Percentiles rank a stretch among this genome's conserved stretches.
Conservation (phyloP, 2,888 invertebrate species). For the Dryadula phaetusa region DNA sequence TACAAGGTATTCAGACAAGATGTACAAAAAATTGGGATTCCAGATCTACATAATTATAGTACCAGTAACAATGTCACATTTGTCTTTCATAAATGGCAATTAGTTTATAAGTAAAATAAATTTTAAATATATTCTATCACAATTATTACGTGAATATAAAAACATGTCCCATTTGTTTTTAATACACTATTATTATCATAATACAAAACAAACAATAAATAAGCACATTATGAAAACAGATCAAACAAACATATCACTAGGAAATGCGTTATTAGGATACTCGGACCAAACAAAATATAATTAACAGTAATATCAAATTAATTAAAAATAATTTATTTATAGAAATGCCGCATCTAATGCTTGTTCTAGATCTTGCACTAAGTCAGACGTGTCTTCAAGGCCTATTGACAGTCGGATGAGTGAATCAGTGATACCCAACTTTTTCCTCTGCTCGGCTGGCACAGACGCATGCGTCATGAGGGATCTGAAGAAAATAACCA, state of each 20-base stretch:
- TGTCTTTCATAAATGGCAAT: constrained; percentile 7
- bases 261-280: constrained; percentile 14
- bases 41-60: too few species aligned
- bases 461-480: constrained; percentile 98
- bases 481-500: constrained; percentile 82
- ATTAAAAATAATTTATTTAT: constrained; percentile 29
- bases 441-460: constrained; percentile 88
- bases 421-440: constrained; percentile 92
- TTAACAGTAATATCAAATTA: not conserved
- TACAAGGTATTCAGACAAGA: not conserved
- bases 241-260: constrained; percentile 10
- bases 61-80: too few species aligned
- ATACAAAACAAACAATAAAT: not conserved
- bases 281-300: not conserved
- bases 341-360: constrained; percentile 87
- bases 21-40: too few species aligned
- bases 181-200: not conserved
- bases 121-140: constrained; percentile 8
- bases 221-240: not conserved
- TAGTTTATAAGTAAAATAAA: not conserved
- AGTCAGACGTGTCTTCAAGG: constrained; percentile 93
- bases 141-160: constrained; percentile 6
- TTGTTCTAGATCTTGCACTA: constrained; percentile 92
- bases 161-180: not conserved
- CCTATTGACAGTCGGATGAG: constrained; percentile 95